phyloP scores from a whole-genome alignment of 2,888 invertebrate genomes.

The Unio pictorum region DNA sequence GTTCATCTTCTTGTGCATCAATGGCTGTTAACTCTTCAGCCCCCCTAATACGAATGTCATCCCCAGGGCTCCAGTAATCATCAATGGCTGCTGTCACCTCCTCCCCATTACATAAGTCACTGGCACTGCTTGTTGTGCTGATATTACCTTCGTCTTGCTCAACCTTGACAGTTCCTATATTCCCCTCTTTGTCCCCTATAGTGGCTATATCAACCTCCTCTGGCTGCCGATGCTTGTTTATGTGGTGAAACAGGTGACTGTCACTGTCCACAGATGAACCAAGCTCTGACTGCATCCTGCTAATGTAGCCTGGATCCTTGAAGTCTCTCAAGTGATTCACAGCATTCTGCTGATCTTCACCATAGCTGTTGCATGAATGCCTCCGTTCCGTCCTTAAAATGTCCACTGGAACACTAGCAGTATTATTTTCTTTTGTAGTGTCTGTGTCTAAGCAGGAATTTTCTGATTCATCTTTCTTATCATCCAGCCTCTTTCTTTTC shows the following conservation, averaged over 20 bases:
- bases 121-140: conserved; percentile 57
- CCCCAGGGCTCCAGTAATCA: conserved; percentile 25
- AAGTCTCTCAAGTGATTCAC: conserved; percentile 60
- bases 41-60: conserved; percentile 26
- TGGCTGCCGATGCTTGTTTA: conserved; percentile 31
- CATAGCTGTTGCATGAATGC: conserved; percentile 51
- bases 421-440: conserved; percentile 6
- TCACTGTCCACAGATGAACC: conserved; percentile 68
- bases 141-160: conserved; percentile 34
- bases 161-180: conserved; percentile 34
- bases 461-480: conserved; percentile 11
- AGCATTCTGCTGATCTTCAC: conserved; percentile 52
- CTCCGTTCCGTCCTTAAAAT: conserved; percentile 16
- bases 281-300: conserved; percentile 56
- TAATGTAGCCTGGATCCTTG: conserved; percentile 63
- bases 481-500: conserved; percentile 20
- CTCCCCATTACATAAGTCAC: conserved; percentile 51
- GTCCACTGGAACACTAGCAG: conserved; percentile 20
- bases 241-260: conserved; percentile 36
- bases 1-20: conserved; percentile 39
- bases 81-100: conserved; percentile 30
- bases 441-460: too few species aligned
- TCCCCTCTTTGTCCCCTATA: conserved; percentile 14
- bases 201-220: conserved; percentile 24
- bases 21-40: conserved; percentile 57